Evolutionary conservation across 2,797 vertebrate species (phyloP).

Genomic region (Hirundo rustica): DNA sequence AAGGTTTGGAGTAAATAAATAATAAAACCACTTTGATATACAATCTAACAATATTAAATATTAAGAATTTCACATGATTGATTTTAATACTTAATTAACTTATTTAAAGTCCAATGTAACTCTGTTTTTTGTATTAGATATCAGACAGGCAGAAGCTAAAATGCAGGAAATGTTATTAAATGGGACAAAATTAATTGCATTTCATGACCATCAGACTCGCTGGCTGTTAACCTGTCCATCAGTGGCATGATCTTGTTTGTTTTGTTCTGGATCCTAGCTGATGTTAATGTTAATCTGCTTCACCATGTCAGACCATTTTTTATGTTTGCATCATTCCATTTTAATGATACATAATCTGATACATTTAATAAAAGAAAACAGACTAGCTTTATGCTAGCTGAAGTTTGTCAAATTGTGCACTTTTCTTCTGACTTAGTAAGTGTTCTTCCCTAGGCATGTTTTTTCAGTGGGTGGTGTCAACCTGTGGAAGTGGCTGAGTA

Average conservation of each 20-base stretch:
- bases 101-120: constrained; percentile 74
- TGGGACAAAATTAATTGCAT: constrained; percentile 63
- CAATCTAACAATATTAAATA: constrained; percentile 98
- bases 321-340: constrained; percentile 56
- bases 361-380: constrained; percentile 38
- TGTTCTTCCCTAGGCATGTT: background rate
- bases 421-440: background rate
- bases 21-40: constrained; percentile 86
- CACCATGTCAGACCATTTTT: constrained; percentile 1
- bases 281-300: constrained; percentile 22
- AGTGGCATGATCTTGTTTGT: constrained; percentile 48
- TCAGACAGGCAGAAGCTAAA: constrained; percentile 65
- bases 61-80: constrained; percentile 95
- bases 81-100: constrained; percentile 93
- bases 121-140: constrained; percentile 69
- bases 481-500: constrained; percentile 30
- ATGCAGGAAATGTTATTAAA: constrained; percentile 62
- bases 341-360: constrained; percentile 62
- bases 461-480: constrained; percentile 13
- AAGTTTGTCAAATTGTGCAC: constrained; percentile 58
- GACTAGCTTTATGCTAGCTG: constrained; percentile 19
- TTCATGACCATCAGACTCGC: constrained; percentile 26
- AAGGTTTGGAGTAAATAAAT: constrained; percentile 93
- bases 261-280: constrained; percentile 25
- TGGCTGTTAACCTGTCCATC: constrained; percentile 56